Evolutionary conservation across 2,888 invertebrate species (phyloP), one percentile per base, ranked within the genome.

Genomic region (Anticlea derivata): DNA sequence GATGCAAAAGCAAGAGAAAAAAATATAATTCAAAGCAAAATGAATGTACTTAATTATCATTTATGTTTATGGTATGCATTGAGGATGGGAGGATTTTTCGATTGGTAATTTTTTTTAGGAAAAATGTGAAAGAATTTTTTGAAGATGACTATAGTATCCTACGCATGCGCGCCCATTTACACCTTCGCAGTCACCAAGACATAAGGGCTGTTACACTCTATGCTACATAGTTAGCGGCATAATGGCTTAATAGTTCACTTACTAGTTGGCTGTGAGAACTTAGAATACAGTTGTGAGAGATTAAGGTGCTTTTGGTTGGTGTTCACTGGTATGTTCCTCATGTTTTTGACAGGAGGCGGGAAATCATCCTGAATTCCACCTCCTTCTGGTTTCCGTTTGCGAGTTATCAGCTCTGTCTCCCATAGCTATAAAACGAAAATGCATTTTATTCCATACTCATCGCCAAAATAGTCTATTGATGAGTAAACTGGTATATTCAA

Each of bases 291-390:
- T 70, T 91, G 86, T 52, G 91, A 87, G 50, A 91, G 66, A 66
- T 91, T 91, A 26, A 89, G 77, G 67, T 91, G 89, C 64, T 90
- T 91, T 60, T 91, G 91, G 61, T 84, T 86, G 20, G 80, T 75
- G 63, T 86, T 88, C 23, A 75, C 72, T 0, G 83, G 81, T 68
- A 89, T 86, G 57, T 88, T 91, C 46, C 84, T 79, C 72, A 84
- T 82, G 58, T 80, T 87, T 66, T 88, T 90, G n/a, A 79, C 73
- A 10, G 89, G 84, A 7, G 81, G 73, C 5, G 73, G 59, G 5
- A 64, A 60, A 27, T 86, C 86, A 0, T 86, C 86, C 1, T 80
- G 78, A 60, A 77, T 61, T 29, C 74, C 61, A 48, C 78, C 76
- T 27, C 76, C 65, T 58, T 89, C 89, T 1, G 86, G 77, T 78